A percentile compares a stretch with the other conserved stretches of the same genome.
Evolutionary conservation across 2,113 vertebrate genomes (phyloP).

Genomic region (Empidonax traillii): DNA sequence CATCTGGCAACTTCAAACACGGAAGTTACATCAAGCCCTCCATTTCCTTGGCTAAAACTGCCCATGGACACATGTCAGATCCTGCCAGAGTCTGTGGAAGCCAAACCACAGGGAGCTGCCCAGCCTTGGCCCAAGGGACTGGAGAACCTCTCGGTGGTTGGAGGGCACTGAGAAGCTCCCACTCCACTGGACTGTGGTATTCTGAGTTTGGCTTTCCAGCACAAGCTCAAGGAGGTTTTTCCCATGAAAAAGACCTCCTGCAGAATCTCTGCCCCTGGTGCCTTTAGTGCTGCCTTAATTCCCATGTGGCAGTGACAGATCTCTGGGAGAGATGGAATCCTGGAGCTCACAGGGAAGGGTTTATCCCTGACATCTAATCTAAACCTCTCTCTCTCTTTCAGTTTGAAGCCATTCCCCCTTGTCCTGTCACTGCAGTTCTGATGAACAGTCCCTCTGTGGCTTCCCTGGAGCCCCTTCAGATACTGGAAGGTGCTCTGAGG

Average conservation of each 20-base stretch:
- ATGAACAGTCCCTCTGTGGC: not conserved
- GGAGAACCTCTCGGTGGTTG: not conserved
- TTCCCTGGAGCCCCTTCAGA: not conserved
- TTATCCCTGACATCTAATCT: no score
- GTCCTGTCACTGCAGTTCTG: not conserved
- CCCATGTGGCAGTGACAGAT: not conserved
- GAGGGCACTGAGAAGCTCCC: not conserved
- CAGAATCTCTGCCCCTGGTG: not conserved
- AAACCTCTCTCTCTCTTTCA: not conserved
- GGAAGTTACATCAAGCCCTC: not conserved
- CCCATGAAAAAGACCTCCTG: not conserved
- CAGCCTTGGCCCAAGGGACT: not conserved
- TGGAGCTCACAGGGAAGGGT: no score
- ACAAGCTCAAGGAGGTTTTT: not conserved
- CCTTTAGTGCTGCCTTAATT: not conserved
- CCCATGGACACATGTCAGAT: not conserved
- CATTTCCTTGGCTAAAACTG: not conserved
- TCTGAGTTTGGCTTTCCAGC: not conserved
- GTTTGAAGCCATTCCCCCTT: not conserved
- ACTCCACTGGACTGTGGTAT: not conserved
- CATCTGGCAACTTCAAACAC: not conserved
- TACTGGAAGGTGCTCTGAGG: not conserved
- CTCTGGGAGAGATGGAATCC: not conserved
- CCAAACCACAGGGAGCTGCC: not conserved
- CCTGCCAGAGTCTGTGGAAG: not conserved